These are phyloP conservation scores for Sarotherodon lohbergeri DNA, from an alignment of 2,113 vertebrate species.

Conservation along the genomic window DNA sequence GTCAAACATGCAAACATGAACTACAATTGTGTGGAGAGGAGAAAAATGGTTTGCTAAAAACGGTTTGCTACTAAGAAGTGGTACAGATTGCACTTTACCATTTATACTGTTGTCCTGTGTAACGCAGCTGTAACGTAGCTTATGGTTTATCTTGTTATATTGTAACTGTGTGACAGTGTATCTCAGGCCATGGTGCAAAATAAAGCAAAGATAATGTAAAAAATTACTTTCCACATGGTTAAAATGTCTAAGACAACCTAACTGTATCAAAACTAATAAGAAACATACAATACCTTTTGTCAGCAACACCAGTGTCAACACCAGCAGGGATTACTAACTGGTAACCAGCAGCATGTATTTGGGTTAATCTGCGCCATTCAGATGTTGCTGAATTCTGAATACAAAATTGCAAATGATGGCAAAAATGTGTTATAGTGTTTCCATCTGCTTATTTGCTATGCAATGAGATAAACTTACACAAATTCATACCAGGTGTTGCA, in stretches of 20 bases:
- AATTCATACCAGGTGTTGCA: not conserved
- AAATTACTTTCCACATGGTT: accelerated
- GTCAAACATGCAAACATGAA: not conserved
- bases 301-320: not conserved
- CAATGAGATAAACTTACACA: not conserved
- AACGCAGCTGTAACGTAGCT: too few species aligned
- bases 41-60: not conserved
- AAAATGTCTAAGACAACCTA: not conserved
- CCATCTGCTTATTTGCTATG: not conserved
- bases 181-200: not conserved
- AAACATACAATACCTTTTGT: not conserved
- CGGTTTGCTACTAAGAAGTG: not conserved
- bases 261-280: not conserved
- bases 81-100: not conserved
- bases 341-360: not conserved
- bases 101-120: too few species aligned
- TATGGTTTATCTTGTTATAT: not conserved
- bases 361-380: not conserved
- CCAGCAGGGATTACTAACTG: not conserved
- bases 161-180: not conserved
- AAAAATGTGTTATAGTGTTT: not conserved
- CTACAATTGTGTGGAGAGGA: accelerated
- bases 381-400: not conserved
- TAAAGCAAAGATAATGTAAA: not conserved
- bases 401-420: not conserved